Evolutionary conservation across 2,113 vertebrate species (phyloP).

Genomic region (Romanogobio albipinnatus): DNA sequence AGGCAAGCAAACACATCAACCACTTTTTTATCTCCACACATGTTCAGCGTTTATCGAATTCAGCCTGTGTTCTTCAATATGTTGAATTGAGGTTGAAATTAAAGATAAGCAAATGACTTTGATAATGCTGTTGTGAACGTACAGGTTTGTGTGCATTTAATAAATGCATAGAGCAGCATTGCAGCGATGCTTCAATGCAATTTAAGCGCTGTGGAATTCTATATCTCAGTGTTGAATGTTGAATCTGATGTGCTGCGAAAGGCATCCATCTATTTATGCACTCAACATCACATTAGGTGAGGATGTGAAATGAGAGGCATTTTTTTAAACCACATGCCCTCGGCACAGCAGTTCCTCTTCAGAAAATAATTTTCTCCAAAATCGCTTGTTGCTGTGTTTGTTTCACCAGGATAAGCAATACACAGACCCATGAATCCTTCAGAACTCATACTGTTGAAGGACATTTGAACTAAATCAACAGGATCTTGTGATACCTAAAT

Average conservation of each 20-base stretch:
- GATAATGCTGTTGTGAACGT: constrained; percentile 6
- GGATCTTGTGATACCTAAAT: constrained; percentile 5
- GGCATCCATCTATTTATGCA: constrained; percentile 37
- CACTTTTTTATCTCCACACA: constrained; percentile 25
- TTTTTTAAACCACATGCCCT: constrained; percentile 44
- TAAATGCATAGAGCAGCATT: constrained; percentile 1
- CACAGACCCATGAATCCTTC: background rate
- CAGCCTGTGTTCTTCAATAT: constrained; percentile 18
- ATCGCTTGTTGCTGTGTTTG: constrained; percentile 7
- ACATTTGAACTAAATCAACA: background rate
- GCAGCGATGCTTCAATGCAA: constrained; percentile 30
- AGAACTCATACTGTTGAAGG: background rate
- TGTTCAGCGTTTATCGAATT: constrained; percentile 26
- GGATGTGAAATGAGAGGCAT: constrained; percentile 34
- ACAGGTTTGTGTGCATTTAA: constrained; percentile 21
- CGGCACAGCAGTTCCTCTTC: constrained; percentile 27
- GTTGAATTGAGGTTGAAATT: constrained; percentile 30
- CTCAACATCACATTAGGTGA: constrained; percentile 43
- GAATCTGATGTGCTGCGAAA: constrained; percentile 35
- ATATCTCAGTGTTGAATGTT: constrained; percentile 30
- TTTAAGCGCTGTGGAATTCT: constrained; percentile 20
- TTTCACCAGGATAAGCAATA: constrained; percentile 14
- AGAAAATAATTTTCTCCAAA: constrained; percentile 18
- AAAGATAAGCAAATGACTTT: constrained; percentile 26
- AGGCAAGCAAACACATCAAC: constrained; percentile 32